Evolutionary conservation across 2,797 vertebrate genomes (phyloP).

Genomic region (Manis pentadactyla): DNA sequence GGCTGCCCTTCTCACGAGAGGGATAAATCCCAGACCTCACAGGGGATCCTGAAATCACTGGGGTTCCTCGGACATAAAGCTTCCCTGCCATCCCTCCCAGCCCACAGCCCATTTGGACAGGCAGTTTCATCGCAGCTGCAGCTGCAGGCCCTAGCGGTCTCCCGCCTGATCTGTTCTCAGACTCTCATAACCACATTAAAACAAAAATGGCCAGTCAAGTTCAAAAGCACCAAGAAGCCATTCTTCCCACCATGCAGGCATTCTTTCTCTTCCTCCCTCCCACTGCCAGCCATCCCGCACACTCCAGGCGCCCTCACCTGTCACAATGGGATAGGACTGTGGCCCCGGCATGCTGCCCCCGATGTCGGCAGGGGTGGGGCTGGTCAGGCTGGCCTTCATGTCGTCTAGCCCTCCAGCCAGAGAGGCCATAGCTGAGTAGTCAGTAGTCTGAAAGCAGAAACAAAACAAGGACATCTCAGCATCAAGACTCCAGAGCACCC

Average conservation of each 20-base stretch:
- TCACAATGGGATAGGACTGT: slow-evolving; percentile 96
- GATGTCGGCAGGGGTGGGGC: slow-evolving; percentile 94
- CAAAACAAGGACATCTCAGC: slow-evolving; percentile 77
- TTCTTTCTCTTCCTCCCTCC: not conserved
- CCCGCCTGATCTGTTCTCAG: not conserved
- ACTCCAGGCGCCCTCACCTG: slow-evolving; percentile 89
- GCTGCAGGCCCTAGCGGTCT: not conserved
- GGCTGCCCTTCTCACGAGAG: not conserved
- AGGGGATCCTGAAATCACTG: not conserved
- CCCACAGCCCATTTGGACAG: not conserved
- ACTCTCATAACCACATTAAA: not conserved
- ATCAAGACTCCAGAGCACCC: not conserved
- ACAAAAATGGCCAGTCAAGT: slow-evolving; percentile 1
- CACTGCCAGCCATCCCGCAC: rapidly evolving
- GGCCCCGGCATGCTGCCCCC: slow-evolving; percentile 94
- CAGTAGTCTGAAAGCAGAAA: slow-evolving; percentile 91
- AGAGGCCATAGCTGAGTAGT: slow-evolving; percentile 97
- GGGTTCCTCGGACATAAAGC: not conserved
- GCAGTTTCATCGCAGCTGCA: not conserved
- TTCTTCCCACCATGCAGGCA: not conserved
- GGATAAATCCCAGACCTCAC: not conserved
- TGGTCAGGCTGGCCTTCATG: slow-evolving; percentile 97
- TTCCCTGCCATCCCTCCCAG: not conserved
- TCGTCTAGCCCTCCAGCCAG: slow-evolving; percentile 97
- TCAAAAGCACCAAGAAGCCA: slow-evolving; percentile 40